Evolutionary conservation across 2,888 invertebrate genomes (phyloP).

Genomic region (Branchipolynoe longqiensis): DNA sequence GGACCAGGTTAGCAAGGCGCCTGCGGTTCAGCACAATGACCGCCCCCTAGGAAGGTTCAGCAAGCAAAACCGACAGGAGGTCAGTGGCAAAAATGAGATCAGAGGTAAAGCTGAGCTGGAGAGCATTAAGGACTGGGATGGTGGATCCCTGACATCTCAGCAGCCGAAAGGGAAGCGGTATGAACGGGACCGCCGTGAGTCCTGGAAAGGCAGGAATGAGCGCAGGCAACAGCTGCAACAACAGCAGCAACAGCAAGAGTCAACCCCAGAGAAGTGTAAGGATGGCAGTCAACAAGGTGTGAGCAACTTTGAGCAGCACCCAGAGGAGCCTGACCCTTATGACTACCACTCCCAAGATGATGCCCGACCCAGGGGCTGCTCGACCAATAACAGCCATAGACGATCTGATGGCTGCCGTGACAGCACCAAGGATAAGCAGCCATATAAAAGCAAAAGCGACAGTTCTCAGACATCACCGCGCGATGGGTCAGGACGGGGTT

Average conservation of each 20-base stretch:
- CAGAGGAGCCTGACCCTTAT: background rate
- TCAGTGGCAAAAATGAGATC: background rate
- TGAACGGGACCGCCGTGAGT: conserved; percentile 55
- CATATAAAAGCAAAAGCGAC: conserved; percentile 13
- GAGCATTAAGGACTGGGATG: background rate
- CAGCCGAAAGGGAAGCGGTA: conserved; percentile 56
- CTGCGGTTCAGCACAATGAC: background rate
- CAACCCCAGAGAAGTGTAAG: conserved; percentile 1
- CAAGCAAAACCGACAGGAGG: conserved; percentile 38
- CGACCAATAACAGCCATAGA: background rate
- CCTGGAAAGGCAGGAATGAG: conserved; percentile 40
- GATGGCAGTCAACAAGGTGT: no score
- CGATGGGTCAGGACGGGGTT: background rate
- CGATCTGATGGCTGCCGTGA: background rate
- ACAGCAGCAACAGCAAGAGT: background rate
- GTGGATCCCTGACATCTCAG: background rate
- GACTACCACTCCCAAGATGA: background rate
- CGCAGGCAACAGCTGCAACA: conserved; percentile 6
- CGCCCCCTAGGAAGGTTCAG: conserved; percentile 29
- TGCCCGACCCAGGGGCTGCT: background rate
- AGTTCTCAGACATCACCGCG: background rate
- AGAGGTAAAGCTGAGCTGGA: conserved; percentile 3
- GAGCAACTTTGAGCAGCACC: no score
- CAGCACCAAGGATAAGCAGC: background rate
- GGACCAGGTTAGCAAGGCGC: background rate